Base-by-base conservation (phyloP, 2,888 invertebrate species). In the Venustoraphidia nigricollis region DNA sequence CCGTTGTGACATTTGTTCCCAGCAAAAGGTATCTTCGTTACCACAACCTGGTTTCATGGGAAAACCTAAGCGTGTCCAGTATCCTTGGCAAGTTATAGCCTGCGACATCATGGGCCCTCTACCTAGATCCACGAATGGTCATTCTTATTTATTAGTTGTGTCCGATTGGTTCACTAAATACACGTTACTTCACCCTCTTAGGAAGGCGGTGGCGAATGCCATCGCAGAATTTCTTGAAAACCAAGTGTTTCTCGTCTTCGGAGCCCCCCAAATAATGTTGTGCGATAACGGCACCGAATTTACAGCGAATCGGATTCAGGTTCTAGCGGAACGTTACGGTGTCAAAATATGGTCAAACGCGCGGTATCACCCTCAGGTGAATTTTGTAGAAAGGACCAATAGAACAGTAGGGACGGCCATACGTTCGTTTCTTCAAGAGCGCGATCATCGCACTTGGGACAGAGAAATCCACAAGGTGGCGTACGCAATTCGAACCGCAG, bases 401-500 rank as follows among this genome's bases (percentile, higher is more conserved):
- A 45, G 53, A 13, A 52, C 54, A 2, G 40, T 56, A 13, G 52
- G 53, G 37, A 56, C 54, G 13, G 52, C 54, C 38, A 42, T 56
- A 27, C 11, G 58, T 9, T 52, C 57, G 0, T 61, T 54, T 45
- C 48, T 58, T n/a, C 13, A 43, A 9, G 41, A 36, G 2, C 45
- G 48, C n/a, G 50, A 56, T 37, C 57, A 58, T 40, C 42, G 44
- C 10, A 27, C 39, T 9, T 58, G 57, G 59, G 60, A 59, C 34
- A 41, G 42, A 17, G 40, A 55, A 42, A 45, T 60, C 8, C 45
- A 47, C 4, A 41, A 57, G 9, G 52, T 57, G 4, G 54, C 50
- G 49, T 6, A 38, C 8, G 41, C 50, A 2, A 40, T 40, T 42
- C 5, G 3, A 2, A 45, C 38, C 11, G 47, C 37, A 5, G 39